phyloP scores from a whole-genome alignment of 2,888 invertebrate genomes.

The Scaptomyza cyrtandrae region DNA sequence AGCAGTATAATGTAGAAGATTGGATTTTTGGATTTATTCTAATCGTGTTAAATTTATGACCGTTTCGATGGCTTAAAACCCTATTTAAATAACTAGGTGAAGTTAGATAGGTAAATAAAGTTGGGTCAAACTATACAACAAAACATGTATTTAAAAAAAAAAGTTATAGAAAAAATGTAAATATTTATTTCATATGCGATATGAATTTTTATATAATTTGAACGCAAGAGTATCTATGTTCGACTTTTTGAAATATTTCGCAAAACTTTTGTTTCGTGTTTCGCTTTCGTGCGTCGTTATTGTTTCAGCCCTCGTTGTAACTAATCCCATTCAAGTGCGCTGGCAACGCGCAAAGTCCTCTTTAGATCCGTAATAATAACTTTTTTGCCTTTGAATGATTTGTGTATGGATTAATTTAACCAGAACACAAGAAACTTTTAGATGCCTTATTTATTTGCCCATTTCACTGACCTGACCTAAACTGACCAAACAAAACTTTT shows the following conservation, averaged over 20 bases:
- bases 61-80: not conserved
- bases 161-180: too few relatives aligned
- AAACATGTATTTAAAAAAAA: too few relatives aligned
- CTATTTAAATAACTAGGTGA: too few relatives aligned
- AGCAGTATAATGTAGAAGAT: conserved; percentile 14
- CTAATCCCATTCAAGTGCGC: conserved; percentile 69
- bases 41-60: conserved; percentile 23
- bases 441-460: conserved; percentile 48
- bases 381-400: conserved; percentile 51
- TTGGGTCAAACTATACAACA: too few relatives aligned
- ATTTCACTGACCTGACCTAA: conserved; percentile 32
- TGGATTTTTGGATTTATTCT: conserved; percentile 29
- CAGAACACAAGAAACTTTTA: conserved; percentile 32
- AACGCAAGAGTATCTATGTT: conserved; percentile 21
- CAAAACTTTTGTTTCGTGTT: conserved; percentile 5
- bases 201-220: too few relatives aligned
- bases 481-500: conserved; percentile 55
- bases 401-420: conserved; percentile 67
- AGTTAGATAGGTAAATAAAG: too few relatives aligned
- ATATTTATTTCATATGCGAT: too few relatives aligned
- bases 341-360: conserved; percentile 58
- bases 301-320: conserved; percentile 35
- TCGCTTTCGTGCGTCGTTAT: conserved; percentile 19
- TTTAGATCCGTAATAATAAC: conserved; percentile 48
- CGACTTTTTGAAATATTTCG: not conserved